A percentile compares a stretch with the other conserved stretches of the same genome.
Conservation (phyloP, 1,140 invertebrate genomes). For the Tetranychus urticae region DNA sequence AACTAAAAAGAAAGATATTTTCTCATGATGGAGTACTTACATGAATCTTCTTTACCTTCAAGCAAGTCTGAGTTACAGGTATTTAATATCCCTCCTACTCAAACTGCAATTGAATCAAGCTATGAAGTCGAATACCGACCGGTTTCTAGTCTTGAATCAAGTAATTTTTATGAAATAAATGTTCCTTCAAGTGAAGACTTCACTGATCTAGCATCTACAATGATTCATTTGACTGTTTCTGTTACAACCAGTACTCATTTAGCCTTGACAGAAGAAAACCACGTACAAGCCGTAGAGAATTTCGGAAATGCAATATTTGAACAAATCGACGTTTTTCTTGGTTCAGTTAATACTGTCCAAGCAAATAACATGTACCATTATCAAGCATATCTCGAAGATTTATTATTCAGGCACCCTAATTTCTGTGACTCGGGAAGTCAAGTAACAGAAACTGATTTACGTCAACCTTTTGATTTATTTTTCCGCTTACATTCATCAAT, state of each 20-base stretch:
- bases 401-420: not conserved
- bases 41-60: not conserved
- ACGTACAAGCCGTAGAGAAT: not conserved
- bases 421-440: not conserved
- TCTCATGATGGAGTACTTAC: not conserved
- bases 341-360: not conserved
- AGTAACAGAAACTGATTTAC: not conserved
- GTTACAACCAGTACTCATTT: not conserved
- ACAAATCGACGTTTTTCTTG: not conserved
- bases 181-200: not conserved
- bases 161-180: not conserved
- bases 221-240: not conserved
- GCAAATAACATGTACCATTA: not conserved
- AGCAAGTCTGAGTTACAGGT: not conserved
- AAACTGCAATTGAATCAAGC: not conserved
- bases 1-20: not conserved
- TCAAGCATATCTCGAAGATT: not conserved
- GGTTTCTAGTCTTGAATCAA: not conserved
- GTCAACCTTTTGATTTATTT: not conserved
- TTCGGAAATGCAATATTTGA: not conserved
- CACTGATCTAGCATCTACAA: not conserved
- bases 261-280: not conserved
- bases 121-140: not conserved
- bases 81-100: not conserved
- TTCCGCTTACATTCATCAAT: not conserved